Percentiles rank a stretch among this genome's conserved stretches.
phyloP scores from a whole-genome alignment of 2,797 vertebrate genomes.

The Xyrichtys novacula region DNA sequence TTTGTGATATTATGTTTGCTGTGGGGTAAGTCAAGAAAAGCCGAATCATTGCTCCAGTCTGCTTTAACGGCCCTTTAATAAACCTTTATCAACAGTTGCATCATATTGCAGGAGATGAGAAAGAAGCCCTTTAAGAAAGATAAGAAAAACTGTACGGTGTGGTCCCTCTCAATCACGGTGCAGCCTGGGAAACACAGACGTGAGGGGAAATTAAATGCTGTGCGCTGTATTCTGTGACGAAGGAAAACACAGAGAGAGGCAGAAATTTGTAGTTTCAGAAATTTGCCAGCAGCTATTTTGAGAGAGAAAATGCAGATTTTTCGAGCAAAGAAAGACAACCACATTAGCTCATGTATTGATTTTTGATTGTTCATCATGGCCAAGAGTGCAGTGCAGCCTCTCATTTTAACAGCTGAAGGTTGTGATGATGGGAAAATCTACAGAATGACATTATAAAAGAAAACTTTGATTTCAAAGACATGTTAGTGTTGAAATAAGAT shows the following conservation, averaged over 20 bases:
- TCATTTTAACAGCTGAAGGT: neutral
- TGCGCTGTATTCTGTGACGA: neutral
- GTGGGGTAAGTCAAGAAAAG: neutral
- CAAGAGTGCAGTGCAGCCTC: neutral
- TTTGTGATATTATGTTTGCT: conserved; percentile 11
- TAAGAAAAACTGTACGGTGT: conserved; percentile 13
- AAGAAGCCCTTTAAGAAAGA: conserved; percentile 15
- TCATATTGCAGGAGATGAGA: conserved; percentile 24
- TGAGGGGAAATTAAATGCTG: conserved; percentile 18
- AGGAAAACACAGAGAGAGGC: neutral
- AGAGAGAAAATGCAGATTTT: neutral
- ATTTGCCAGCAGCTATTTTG: neutral
- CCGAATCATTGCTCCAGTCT: conserved; percentile 7
- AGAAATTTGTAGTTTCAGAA: neutral
- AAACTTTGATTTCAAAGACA: conserved; percentile 6
- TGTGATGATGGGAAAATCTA: neutral
- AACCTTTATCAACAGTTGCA: conserved; percentile 15
- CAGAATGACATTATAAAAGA: neutral
- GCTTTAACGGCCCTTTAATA: conserved; percentile 16
- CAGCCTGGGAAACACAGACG: conserved; percentile 12
- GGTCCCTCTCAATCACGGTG: conserved; percentile 10
- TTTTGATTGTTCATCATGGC: neutral
- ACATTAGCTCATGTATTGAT: neutral
- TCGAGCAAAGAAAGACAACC: neutral
- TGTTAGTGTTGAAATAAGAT: too few relatives aligned